These are phyloP conservation scores for Synergus laeviventris DNA, from an alignment of 2,888 invertebrate genomes.

Conservation along the genomic window DNA sequence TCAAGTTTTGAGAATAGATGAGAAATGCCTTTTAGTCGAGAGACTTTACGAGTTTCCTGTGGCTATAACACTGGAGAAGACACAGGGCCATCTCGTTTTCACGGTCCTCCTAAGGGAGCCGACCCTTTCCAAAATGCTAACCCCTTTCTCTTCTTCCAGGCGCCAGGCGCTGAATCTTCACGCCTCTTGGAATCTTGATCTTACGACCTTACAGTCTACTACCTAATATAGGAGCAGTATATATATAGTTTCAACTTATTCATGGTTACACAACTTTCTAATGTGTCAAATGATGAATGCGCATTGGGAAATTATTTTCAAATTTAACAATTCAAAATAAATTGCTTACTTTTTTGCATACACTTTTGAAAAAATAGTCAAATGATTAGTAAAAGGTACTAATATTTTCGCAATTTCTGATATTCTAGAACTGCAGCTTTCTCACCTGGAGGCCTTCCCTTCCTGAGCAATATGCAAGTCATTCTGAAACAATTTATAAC, in stretches of 20 bases:
- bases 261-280: too few species aligned
- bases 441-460: not conserved
- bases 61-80: not conserved
- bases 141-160: conserved; percentile 24
- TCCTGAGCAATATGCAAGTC: conserved; percentile 66
- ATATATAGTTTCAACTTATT: too few species aligned
- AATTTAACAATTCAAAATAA: too few species aligned
- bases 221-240: not conserved
- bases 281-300: too few species aligned
- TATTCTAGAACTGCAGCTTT: not conserved
- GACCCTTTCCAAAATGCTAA: conserved; percentile 41
- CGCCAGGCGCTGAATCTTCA: conserved; percentile 6
- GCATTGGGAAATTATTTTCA: too few species aligned
- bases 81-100: conserved; percentile 49
- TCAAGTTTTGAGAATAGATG: conserved; percentile 4
- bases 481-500: conserved; percentile 74
- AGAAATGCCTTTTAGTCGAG: not conserved
- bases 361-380: too few species aligned
- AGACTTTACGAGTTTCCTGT: conserved; percentile 28
- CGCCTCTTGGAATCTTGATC: not conserved
- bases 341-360: too few species aligned
- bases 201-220: not conserved
- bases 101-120: conserved; percentile 28
- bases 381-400: not conserved
- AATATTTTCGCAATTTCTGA: not conserved